Conservation (phyloP, 1,140 invertebrate species). For the Hydropsyche tenuis region DNA sequence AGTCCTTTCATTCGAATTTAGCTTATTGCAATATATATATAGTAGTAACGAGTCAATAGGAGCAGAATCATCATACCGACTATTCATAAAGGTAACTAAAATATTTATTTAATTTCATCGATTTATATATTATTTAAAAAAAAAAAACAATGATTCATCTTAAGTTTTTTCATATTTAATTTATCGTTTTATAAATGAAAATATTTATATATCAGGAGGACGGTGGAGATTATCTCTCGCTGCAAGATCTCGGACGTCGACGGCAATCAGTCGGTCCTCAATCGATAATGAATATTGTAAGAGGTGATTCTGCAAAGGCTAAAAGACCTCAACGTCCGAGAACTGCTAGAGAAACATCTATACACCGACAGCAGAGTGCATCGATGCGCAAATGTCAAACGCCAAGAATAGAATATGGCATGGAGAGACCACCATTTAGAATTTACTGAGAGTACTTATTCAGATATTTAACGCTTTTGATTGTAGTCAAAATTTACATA, state of each 20-base stretch:
- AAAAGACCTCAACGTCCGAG: slow-evolving; percentile 43
- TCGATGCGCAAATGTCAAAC: slow-evolving; percentile 46
- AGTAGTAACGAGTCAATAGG: background rate
- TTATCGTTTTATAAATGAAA: too few relatives aligned
- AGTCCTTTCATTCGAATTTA: background rate
- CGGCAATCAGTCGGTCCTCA: slow-evolving; percentile 42
- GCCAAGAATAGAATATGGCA: slow-evolving; percentile 40
- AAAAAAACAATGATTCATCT: too few relatives aligned
- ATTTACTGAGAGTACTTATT: slow-evolving; percentile 39
- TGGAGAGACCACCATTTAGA: slow-evolving; percentile 47
- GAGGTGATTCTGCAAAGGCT: slow-evolving; percentile 14
- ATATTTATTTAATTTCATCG: too few relatives aligned
- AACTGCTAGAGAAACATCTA: slow-evolving; percentile 42
- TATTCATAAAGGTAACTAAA: too few relatives aligned
- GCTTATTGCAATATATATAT: slow-evolving; percentile 8
- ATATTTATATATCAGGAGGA: slow-evolving; percentile 31
- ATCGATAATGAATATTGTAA: slow-evolving; percentile 35
- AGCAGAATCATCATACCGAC: background rate
- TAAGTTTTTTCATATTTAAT: too few relatives aligned
- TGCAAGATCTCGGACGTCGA: slow-evolving; percentile 44
- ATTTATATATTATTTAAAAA: too few relatives aligned
- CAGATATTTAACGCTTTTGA: background rate
- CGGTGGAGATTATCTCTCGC: slow-evolving; percentile 43
- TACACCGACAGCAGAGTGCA: slow-evolving; percentile 29
- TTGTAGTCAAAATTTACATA: slow-evolving; percentile 17